Base-by-base conservation (phyloP, 2,888 invertebrate genomes). In the Heliconius erato region DNA sequence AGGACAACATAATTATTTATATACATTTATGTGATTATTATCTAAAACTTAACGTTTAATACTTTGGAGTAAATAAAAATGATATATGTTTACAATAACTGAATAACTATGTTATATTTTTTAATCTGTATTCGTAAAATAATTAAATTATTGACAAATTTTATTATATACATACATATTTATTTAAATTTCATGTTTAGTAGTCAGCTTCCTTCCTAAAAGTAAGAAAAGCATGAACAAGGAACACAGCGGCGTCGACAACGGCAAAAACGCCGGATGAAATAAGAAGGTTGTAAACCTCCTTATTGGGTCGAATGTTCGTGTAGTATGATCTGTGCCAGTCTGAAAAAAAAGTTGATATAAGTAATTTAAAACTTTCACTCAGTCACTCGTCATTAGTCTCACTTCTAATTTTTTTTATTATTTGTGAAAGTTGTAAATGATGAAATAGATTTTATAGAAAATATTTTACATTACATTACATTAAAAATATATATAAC, bases 281-380 rank as follows among this genome's bases (percentile, higher is more conserved):
- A 84, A 97, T 96, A 88, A 97, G 94, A 92, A 97, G 97, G 87
- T 97, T 97, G 93, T 97, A 96, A 88, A 97, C 96, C 88, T 96
- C 96, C 89, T 97, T 97, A 90, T 97, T 97, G 19, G 97, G 97
- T 86, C 97, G 96, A 86, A 97, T 96, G 86, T 95, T 95, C 23
- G 92, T 91, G 88, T 96, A 95, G 89, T 95, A 96, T 6, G 95
- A 96, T 82, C 91, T 90, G 90, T 96, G 95, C 95, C 95, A 96
- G 84, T 95, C 95, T 96, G 94, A 65, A 89, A 91, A 86, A 85
- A 78, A 87, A 85, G 74, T 78, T 26, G 11, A 44, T 28, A 65
- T 67, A 78, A 28, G 28, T 76, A 32, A 59, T 35, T 59, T 35
- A 54, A 76, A 59, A 59, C 54, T 76, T 72, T 72, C 72, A 72